Evolutionary conservation across 53 echinoderm and acorn worm genomes (phyloP).

Genomic region (Pentamera pediparva): DNA sequence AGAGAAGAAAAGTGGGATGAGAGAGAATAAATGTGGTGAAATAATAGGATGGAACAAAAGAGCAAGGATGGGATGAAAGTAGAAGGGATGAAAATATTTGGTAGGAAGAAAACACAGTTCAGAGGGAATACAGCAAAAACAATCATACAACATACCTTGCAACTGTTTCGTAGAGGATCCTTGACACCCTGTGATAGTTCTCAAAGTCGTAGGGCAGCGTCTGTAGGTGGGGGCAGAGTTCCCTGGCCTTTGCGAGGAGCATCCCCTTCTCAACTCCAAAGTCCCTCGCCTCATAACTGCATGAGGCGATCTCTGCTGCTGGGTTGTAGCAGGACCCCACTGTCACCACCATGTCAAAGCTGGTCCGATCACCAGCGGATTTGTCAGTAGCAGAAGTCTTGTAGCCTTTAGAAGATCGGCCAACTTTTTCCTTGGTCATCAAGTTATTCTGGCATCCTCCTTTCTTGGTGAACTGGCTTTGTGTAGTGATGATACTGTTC

Average conservation of each 20-base stretch:
- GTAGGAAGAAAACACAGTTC: background rate
- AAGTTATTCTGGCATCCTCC: too few species aligned
- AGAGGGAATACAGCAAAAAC: background rate
- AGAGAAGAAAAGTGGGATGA: background rate
- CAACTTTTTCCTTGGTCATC: too few species aligned
- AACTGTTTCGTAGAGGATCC: slow-evolving; percentile 77
- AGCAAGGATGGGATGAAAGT: background rate
- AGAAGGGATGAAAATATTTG: background rate
- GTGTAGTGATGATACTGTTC: too few species aligned
- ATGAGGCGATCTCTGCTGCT: slow-evolving; percentile 91
- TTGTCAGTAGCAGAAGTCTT: too few species aligned
- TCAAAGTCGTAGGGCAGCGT: slow-evolving; percentile 98
- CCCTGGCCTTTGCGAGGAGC: slow-evolving; percentile 78
- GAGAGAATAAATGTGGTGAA: background rate
- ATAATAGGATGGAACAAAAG: background rate
- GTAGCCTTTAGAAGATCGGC: too few species aligned
- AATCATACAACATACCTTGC: slow-evolving; percentile 57
- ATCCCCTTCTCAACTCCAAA: slow-evolving; percentile 85
- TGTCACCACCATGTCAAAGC: background rate
- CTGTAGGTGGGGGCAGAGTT: slow-evolving; percentile 73
- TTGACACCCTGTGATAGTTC: slow-evolving; percentile 71
- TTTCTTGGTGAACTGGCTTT: too few species aligned
- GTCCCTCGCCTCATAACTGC: slow-evolving; percentile 87
- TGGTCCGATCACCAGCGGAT: too few species aligned
- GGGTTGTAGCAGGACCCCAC: slow-evolving; percentile 36